Conservation (phyloP, 2,888 invertebrate species). For the Drosophila falleni region DNA sequence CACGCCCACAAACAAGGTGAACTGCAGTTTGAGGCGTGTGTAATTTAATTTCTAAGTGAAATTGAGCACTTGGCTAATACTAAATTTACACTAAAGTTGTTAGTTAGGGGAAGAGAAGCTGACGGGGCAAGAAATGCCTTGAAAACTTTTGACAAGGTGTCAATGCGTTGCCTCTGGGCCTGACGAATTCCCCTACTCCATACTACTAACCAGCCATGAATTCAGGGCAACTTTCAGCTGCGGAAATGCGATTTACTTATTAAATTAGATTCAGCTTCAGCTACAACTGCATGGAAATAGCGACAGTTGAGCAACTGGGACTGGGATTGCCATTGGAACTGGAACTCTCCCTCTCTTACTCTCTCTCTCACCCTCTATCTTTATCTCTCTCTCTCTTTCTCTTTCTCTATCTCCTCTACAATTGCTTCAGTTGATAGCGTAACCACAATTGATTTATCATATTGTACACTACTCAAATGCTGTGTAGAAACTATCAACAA, state of each 20-base stretch:
- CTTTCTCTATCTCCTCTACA: too few species aligned
- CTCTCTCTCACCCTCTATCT: too few species aligned
- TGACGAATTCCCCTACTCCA: conserved; percentile 1
- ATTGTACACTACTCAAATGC: conserved; percentile 37
- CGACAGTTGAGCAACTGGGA: conserved; percentile 26
- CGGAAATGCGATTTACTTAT: conserved; percentile 79
- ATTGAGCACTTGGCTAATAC: conserved; percentile 79
- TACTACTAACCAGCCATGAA: not conserved
- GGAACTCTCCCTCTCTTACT: not conserved
- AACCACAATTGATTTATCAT: conserved; percentile 44
- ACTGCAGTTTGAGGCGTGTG: conserved; percentile 70
- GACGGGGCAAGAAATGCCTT: conserved; percentile 20
- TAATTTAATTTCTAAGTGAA: conserved; percentile 77
- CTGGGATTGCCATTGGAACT: not conserved
- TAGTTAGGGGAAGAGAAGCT: conserved; percentile 48
- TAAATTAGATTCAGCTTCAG: conserved; percentile 54
- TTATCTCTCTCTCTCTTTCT: too few species aligned
- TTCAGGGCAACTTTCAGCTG: conserved; percentile 58
- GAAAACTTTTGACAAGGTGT: conserved; percentile 78
- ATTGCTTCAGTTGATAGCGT: too few species aligned
- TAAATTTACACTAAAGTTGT: conserved; percentile 79
- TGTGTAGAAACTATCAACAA: not conserved
- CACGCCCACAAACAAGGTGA: conserved; percentile 12
- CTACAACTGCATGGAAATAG: conserved; percentile 3
- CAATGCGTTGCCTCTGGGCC: conserved; percentile 66